phyloP scores from a whole-genome alignment of 1,140 invertebrate genomes.

The Psix sp. region DNA sequence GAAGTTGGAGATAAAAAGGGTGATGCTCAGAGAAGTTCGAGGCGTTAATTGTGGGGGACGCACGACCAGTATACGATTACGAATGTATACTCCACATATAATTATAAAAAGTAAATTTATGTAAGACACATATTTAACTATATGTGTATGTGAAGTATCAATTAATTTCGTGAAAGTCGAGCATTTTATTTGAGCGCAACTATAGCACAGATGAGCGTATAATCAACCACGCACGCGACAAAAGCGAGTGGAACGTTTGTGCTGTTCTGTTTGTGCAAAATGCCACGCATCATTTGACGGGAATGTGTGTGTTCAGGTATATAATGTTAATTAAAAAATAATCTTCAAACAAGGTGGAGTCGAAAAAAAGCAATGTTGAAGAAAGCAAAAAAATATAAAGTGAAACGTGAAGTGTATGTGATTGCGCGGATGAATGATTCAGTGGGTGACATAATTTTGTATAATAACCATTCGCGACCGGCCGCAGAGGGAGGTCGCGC shows the following conservation, averaged over 20 bases:
- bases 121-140: slow-evolving; percentile 19
- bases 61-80: slow-evolving; percentile 54
- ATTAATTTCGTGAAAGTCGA: slow-evolving; percentile 44
- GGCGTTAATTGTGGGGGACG: slow-evolving; percentile 29
- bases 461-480: slow-evolving; percentile 36
- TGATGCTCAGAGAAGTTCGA: slow-evolving; percentile 43
- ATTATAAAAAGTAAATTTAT: slow-evolving; percentile 45
- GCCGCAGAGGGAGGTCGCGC: slow-evolving; percentile 8
- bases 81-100: slow-evolving; percentile 54
- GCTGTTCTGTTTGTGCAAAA: slow-evolving; percentile 31
- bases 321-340: slow-evolving; percentile 1
- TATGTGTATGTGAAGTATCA: slow-evolving; percentile 31
- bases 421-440: slow-evolving; percentile 25
- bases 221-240: slow-evolving; percentile 42
- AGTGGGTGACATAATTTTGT: slow-evolving; percentile 45
- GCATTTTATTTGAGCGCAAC: slow-evolving; percentile 37
- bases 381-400: too few species aligned
- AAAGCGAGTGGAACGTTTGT: too few species aligned
- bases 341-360: neutral
- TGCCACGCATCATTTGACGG: slow-evolving; percentile 30
- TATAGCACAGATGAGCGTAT: slow-evolving; percentile 40
- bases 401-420: too few species aligned
- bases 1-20: neutral
- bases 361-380: neutral
- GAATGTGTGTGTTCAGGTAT: slow-evolving; percentile 18